These are phyloP conservation scores for Margarornis squamiger DNA, from an alignment of 2,797 vertebrate genomes.

Conservation along the genomic window DNA sequence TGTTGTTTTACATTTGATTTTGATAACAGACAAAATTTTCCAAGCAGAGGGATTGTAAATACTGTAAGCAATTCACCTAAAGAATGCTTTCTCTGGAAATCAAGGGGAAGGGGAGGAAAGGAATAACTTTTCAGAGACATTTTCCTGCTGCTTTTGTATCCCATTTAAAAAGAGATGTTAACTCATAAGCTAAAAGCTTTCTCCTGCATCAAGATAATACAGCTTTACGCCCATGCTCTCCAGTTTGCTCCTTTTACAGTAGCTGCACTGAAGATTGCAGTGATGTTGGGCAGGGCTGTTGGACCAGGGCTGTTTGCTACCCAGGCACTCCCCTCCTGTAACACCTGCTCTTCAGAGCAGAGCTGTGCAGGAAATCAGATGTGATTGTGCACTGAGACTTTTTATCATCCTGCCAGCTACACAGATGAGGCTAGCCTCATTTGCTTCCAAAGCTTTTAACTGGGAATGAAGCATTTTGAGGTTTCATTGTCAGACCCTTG, in stretches of 20 bases:
- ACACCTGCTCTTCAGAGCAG: background rate
- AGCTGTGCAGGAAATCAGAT: background rate
- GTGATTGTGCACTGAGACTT: background rate
- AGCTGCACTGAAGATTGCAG: background rate
- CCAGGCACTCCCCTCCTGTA: background rate
- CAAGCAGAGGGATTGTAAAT: background rate
- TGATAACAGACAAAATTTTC: slow-evolving; percentile 37
- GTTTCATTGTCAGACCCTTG: background rate
- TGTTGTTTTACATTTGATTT: slow-evolving; percentile 30
- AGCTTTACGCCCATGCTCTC: background rate
- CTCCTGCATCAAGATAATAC: background rate
- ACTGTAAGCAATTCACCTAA: background rate
- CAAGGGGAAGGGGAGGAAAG: background rate
- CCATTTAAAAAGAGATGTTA: background rate
- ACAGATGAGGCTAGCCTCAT: background rate
- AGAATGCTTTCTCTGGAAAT: background rate
- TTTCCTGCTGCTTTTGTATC: background rate
- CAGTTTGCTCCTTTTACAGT: background rate
- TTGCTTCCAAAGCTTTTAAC: background rate
- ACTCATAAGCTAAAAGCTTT: background rate
- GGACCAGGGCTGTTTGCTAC: background rate
- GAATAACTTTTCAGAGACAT: background rate
- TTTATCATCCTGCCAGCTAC: background rate
- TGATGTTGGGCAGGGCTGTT: background rate
- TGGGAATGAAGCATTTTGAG: background rate